Evolutionary conservation across 2,113 vertebrate genomes (phyloP).

Genomic region (Pteronura brasiliensis): DNA sequence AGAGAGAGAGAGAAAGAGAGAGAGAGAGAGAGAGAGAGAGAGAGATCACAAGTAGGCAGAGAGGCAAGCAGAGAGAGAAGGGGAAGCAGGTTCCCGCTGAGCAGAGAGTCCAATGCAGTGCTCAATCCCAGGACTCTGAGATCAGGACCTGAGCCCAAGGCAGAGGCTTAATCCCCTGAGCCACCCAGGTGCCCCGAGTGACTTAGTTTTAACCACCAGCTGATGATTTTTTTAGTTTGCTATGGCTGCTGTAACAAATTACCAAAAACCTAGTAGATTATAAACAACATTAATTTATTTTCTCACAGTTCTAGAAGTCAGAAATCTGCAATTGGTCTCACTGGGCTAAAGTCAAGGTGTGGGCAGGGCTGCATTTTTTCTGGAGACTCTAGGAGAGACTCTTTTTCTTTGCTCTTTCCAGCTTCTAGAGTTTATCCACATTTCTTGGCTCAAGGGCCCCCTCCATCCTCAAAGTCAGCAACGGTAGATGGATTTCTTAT

Average conservation of each 20-base stretch:
- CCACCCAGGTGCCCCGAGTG: background rate
- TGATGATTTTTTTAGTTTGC: constrained; percentile 11
- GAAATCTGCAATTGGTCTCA: background rate
- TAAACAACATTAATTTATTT: constrained; percentile 34
- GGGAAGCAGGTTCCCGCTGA: too few species aligned
- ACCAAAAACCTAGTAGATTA: constrained; percentile 26
- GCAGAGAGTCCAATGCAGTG: too few species aligned
- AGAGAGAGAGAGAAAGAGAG: too few species aligned
- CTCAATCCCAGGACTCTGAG: too few species aligned
- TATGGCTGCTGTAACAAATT: constrained; percentile 26
- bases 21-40: too few species aligned
- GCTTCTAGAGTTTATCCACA: background rate
- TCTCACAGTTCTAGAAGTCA: background rate
- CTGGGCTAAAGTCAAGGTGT: constrained; percentile 15
- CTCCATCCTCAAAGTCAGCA: background rate
- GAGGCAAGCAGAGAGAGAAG: too few species aligned
- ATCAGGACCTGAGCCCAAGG: too few species aligned
- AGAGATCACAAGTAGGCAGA: too few species aligned
- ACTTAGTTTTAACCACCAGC: constrained; percentile 36
- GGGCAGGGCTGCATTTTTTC: background rate
- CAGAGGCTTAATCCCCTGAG: too few species aligned
- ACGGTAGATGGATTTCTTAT: background rate
- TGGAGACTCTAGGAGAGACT: background rate
- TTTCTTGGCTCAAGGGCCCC: background rate
- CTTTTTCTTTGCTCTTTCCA: background rate